These are phyloP conservation scores for Sula dactylatra DNA, from an alignment of 2,113 vertebrate genomes.

Conservation along the genomic window DNA sequence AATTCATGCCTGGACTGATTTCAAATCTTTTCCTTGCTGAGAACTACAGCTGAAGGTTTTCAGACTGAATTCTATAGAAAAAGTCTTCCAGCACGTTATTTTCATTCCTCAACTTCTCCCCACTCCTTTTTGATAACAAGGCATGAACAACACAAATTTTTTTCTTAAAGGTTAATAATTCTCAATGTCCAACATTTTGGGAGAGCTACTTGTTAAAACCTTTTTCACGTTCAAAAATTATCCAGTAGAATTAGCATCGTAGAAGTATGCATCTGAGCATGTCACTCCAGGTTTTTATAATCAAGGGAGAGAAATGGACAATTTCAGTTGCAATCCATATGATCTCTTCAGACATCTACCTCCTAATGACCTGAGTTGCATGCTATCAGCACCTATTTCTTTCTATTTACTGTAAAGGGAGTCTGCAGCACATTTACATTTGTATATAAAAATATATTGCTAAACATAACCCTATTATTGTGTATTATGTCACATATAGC, in stretches of 20 bases:
- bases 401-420: neutral
- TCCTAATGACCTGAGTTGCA: neutral
- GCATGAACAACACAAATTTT: neutral
- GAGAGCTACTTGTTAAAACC: neutral
- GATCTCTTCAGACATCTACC: neutral
- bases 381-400: neutral
- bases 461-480: neutral
- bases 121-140: neutral
- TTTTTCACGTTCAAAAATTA: neutral
- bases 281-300: neutral
- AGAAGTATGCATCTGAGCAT: neutral
- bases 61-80: neutral
- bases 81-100: neutral
- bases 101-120: neutral
- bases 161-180: neutral
- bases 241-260: neutral
- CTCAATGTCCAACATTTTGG: neutral
- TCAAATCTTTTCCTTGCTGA: neutral
- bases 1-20: conserved; percentile 14
- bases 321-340: neutral
- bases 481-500: neutral
- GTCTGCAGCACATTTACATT: neutral
- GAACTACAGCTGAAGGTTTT: conserved; percentile 11
- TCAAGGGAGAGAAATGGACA: neutral
- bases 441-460: neutral